phyloP scores from a whole-genome alignment of 2,113 vertebrate genomes.

The Danio rerio region GRCz12tu NC_133181.1:13765001-13765500 shows the following conservation, averaged over 20 bases:
- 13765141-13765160: too few relatives aligned
- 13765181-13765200: too few relatives aligned
- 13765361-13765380: slow-evolving; percentile 95
- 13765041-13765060: too few relatives aligned
- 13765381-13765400: slow-evolving; percentile 68
- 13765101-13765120: too few relatives aligned
- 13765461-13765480: not conserved
- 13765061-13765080: too few relatives aligned
- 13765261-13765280: slow-evolving; percentile 90
- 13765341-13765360: slow-evolving; percentile 98
- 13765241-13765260: slow-evolving; percentile 89
- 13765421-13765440: slow-evolving; percentile 1
- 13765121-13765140: too few relatives aligned
- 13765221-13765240: slow-evolving; percentile 84
- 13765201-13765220: slow-evolving; percentile 71
- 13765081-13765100: too few relatives aligned
- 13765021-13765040: too few relatives aligned
- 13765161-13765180: too few relatives aligned
- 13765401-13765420: not conserved
- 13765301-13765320: slow-evolving; percentile 96
- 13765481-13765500: not conserved
- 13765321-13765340: slow-evolving; percentile 94
- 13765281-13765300: slow-evolving; percentile 90
- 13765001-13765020: too few relatives aligned
- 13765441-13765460: not conserved